Percentiles rank a stretch among this genome's conserved stretches.
These are phyloP conservation scores for Streblospio benedicti DNA, from an alignment of 1,140 invertebrate genomes.

Conservation along the genomic window DNA sequence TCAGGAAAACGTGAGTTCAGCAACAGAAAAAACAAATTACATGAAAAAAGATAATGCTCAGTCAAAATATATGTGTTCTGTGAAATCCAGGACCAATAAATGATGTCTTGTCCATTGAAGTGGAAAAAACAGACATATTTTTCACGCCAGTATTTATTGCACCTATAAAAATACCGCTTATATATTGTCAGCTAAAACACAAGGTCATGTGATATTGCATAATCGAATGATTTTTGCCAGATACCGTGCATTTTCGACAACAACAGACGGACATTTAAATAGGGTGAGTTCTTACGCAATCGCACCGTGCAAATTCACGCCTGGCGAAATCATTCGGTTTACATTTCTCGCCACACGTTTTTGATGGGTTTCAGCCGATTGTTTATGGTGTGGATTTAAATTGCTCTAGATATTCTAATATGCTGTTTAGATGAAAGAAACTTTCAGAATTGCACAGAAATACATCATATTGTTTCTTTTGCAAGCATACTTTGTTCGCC, in stretches of 20 bases:
- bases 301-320: too few species aligned
- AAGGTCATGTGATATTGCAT: too few species aligned
- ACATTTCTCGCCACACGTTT: too few species aligned
- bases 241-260: too few species aligned
- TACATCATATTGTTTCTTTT: not conserved
- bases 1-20: conserved; percentile 76
- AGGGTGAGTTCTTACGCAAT: too few species aligned
- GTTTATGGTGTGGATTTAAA: not conserved
- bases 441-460: not conserved
- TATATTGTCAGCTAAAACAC: not conserved
- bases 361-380: too few species aligned
- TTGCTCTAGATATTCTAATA: not conserved
- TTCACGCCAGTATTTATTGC: not conserved
- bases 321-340: too few species aligned
- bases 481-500: not conserved
- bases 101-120: not conserved
- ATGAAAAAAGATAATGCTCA: not conserved
- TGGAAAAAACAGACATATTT: not conserved
- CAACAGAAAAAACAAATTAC: not conserved
- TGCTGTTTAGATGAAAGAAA: not conserved
- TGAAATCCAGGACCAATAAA: not conserved
- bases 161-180: not conserved
- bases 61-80: not conserved
- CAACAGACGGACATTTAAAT: too few species aligned
- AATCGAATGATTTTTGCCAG: too few species aligned